phyloP scores from a whole-genome alignment of 2,797 vertebrate genomes.

The Sorex maritimensis region DNA sequence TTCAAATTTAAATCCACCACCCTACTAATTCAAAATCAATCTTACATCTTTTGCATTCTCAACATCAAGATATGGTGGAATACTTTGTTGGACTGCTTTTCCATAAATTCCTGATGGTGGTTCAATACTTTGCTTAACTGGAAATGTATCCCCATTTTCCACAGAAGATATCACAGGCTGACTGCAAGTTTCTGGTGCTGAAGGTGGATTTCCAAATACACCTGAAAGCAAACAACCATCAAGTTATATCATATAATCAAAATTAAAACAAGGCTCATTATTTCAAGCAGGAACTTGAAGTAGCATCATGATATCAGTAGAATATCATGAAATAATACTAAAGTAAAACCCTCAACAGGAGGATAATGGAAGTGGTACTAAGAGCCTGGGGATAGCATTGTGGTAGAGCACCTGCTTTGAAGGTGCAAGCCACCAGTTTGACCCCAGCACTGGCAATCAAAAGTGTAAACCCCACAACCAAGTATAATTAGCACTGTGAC shows the following conservation, averaged over 20 bases:
- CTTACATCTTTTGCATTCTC: constrained; percentile 91
- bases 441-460: too few relatives aligned
- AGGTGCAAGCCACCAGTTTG: too few relatives aligned
- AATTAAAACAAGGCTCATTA: constrained; percentile 45
- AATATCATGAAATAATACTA: constrained; percentile 50
- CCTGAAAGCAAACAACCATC: constrained; percentile 89
- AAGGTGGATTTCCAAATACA: constrained; percentile 91
- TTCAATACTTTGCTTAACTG: constrained; percentile 84
- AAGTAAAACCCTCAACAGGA: constrained; percentile 28
- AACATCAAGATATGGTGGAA: constrained; percentile 79
- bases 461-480: too few relatives aligned
- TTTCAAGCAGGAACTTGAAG: constrained; percentile 47
- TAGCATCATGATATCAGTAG: constrained; percentile 33
- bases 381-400: too few relatives aligned
- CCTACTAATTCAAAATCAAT: not conserved
- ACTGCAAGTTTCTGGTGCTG: constrained; percentile 79
- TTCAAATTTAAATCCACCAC: not conserved
- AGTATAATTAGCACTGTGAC: too few relatives aligned
- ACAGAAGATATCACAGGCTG: constrained; percentile 85
- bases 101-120: constrained; percentile 88
- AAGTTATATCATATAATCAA: constrained; percentile 42
- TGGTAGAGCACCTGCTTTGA: too few relatives aligned
- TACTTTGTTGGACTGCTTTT: constrained; percentile 87
- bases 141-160: constrained; percentile 87
- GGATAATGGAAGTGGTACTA: not conserved